A percentile compares a stretch with the other conserved stretches of the same genome.
phyloP scores from a whole-genome alignment of 2,797 vertebrate species.

The Glossophaga mutica region DNA sequence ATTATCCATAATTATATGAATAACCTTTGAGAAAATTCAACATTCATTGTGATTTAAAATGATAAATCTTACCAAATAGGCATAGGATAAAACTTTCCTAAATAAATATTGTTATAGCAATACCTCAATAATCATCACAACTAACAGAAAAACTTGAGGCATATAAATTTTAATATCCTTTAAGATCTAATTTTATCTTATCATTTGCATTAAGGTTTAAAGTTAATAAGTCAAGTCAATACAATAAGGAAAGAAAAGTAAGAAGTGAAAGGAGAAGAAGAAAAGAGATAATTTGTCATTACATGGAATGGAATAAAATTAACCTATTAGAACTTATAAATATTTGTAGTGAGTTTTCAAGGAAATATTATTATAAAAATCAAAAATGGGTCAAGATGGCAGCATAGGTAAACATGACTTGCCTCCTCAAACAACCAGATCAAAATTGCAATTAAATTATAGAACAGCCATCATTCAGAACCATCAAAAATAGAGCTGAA shows the following conservation, averaged over 20 bases:
- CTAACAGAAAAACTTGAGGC: neutral
- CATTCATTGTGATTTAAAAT: neutral
- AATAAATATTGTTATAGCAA: neutral
- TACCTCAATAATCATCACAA: neutral
- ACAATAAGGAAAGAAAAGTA: neutral
- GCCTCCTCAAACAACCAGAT: no score
- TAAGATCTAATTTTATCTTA: neutral
- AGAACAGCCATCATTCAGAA: no score
- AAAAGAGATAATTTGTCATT: neutral
- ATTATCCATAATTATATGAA: neutral
- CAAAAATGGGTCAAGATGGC: neutral
- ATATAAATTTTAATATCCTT: neutral
- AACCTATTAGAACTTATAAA: neutral
- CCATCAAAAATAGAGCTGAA: no score
- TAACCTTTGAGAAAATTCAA: neutral
- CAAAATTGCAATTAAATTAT: no score
- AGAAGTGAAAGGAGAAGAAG: neutral
- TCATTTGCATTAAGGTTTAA: neutral
- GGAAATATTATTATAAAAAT: neutral
- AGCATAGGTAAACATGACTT: no score
- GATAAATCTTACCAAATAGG: neutral
- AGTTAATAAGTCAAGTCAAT: neutral
- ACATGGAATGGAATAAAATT: neutral
- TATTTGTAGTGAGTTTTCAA: neutral
- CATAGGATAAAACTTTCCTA: neutral